Evolutionary conservation across 2,113 vertebrate species (phyloP), one percentile per base, ranked within the genome.

Genomic region (Hippopotamus amphibius): DNA sequence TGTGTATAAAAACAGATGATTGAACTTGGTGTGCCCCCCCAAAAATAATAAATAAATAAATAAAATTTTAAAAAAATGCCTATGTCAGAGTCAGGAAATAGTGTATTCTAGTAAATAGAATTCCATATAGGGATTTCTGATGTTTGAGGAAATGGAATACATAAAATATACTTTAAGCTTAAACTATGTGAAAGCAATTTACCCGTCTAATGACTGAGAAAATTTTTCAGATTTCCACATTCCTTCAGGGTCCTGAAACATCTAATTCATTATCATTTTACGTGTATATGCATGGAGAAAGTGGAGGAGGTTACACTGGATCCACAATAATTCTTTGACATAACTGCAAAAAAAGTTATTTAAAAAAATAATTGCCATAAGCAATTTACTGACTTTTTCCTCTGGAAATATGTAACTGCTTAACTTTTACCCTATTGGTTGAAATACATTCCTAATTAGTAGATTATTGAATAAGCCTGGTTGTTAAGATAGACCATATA

Each of bases 71-170:
- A 37, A 37, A 37, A 37, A 37, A 37, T 37, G 37, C 37, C 37
- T 37, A 37, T 69, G 9, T 71, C 28, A 28, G 57, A 74, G 26
- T 55, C 28, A 41, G 13, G 22, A 92, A 83, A 88, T 68, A 55
- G 63, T 11, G n/a, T 13, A 55, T 92, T 96, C 76, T 92, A 22
- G 50, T 81, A 68, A 82, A 74, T 21, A 41, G 53, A 93, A 93
- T 59, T 79, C 55, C 17, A 14, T 8, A 3, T 71, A 12, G 57
- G 7, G 12, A 88, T 28, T 84, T 95, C 41, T 85, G 15, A 46
- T 55, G 16, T 48, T 93, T 19, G 16, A 61, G 50, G 55, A 90
- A 93, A 55, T 14, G 46, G 6, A 77, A 82, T 63, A 24, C 5
- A 43, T 85, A 72, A 85, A 93, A 86, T 72, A 41, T 33, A 83